phyloP scores from a whole-genome alignment of 2,888 invertebrate species.

The Hedychridium roseum region DNA sequence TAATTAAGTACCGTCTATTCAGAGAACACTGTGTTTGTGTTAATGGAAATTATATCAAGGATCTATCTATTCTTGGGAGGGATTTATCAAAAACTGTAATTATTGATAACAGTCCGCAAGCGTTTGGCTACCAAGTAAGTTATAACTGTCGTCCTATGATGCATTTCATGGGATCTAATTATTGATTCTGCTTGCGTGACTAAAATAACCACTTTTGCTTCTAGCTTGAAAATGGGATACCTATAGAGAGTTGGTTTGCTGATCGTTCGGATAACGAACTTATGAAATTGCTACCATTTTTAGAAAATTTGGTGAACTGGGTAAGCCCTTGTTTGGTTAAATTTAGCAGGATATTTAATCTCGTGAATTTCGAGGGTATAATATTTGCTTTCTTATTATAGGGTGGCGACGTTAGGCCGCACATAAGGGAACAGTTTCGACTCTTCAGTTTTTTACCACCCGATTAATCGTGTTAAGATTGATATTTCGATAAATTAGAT shows the following conservation, averaged over 20 bases:
- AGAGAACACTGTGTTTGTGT: slow-evolving; percentile 95
- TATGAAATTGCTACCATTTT: slow-evolving; percentile 89
- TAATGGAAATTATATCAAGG: slow-evolving; percentile 96
- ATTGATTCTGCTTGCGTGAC: background rate
- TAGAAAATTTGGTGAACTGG: slow-evolving; percentile 83
- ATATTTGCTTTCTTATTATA: slow-evolving; percentile 61
- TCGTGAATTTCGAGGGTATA: background rate
- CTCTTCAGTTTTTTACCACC: slow-evolving; percentile 89
- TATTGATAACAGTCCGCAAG: slow-evolving; percentile 90
- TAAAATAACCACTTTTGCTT: slow-evolving; percentile 2
- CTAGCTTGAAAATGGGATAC: slow-evolving; percentile 93
- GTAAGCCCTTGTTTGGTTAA: slow-evolving; percentile 65
- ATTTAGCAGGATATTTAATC: background rate
- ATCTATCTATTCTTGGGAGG: slow-evolving; percentile 89
- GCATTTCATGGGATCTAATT: background rate
- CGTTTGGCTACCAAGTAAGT: slow-evolving; percentile 87
- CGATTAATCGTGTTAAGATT: too few relatives aligned
- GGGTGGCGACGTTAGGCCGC: slow-evolving; percentile 93
- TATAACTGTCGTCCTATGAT: background rate
- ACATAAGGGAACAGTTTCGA: slow-evolving; percentile 89
- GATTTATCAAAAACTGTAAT: slow-evolving; percentile 90
- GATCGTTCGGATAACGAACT: slow-evolving; percentile 89
- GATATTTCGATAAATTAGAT: too few relatives aligned
- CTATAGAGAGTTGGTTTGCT: slow-evolving; percentile 97
- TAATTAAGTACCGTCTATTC: slow-evolving; percentile 92